These are phyloP conservation scores for Psittacula derbiana DNA, from an alignment of 2,797 vertebrate genomes.

Conservation along the genomic window DNA sequence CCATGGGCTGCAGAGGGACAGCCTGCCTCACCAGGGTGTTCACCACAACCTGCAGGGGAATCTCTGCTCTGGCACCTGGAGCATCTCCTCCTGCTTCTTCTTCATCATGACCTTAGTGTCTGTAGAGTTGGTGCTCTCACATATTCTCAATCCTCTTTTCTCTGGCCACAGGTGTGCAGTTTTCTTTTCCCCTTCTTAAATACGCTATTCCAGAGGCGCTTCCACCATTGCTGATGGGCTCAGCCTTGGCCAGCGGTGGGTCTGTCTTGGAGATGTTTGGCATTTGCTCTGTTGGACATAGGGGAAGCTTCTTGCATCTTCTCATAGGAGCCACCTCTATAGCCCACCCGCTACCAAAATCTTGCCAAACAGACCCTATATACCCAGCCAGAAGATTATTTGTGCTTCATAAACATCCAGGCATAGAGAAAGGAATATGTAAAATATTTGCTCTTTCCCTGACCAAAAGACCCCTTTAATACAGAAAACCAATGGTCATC, in stretches of 20 bases:
- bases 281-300: not conserved
- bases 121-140: not conserved
- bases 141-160: not conserved
- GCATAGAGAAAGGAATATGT: not conserved
- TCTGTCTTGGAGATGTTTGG: not conserved
- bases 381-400: not conserved
- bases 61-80: not conserved
- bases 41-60: not conserved
- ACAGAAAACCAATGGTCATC: not conserved
- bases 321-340: not conserved
- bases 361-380: not conserved
- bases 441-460: not conserved
- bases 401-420: not conserved
- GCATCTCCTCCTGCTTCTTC: not conserved
- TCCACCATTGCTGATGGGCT: not conserved
- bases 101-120: not conserved
- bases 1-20: not conserved
- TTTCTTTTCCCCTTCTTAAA: not conserved
- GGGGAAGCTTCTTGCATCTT: not conserved
- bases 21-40: not conserved
- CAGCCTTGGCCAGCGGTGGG: rapidly evolving
- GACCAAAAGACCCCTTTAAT: not conserved
- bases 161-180: not conserved
- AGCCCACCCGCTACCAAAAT: rapidly evolving
- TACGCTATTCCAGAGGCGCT: not conserved